These are phyloP conservation scores for Drosophila athabasca DNA, from an alignment of 1,140 invertebrate genomes.

Conservation along the genomic window DNA sequence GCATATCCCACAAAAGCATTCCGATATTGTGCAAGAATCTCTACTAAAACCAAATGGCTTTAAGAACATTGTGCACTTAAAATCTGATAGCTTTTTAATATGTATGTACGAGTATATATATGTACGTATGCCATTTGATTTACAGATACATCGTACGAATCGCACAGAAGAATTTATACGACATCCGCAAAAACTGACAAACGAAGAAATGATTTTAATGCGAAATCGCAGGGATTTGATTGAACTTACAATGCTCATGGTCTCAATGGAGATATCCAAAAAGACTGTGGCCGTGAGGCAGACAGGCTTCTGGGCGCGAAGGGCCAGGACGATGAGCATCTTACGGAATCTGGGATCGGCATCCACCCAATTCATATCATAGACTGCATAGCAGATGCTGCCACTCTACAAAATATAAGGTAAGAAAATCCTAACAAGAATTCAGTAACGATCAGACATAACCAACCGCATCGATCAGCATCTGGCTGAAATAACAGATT, in stretches of 20 bases:
- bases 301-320: slow-evolving; percentile 51
- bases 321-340: slow-evolving; percentile 52
- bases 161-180: slow-evolving; percentile 50
- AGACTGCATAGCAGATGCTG: slow-evolving; percentile 41
- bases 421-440: too few relatives aligned
- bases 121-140: not conserved
- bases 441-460: too few relatives aligned
- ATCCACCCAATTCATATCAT: slow-evolving; percentile 48
- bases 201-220: not conserved
- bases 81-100: too few relatives aligned
- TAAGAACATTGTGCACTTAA: too few relatives aligned
- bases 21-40: too few relatives aligned
- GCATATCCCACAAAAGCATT: too few relatives aligned
- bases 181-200: slow-evolving; percentile 41
- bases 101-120: too few relatives aligned
- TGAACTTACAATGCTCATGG: slow-evolving; percentile 46
- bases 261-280: slow-evolving; percentile 54
- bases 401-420: slow-evolving; percentile 36
- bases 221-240: accelerated
- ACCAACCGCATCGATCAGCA: slow-evolving; percentile 58
- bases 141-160: slow-evolving; percentile 57
- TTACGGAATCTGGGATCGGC: slow-evolving; percentile 47
- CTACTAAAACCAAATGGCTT: too few relatives aligned
- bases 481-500: slow-evolving; percentile 58
- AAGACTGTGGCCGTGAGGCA: slow-evolving; percentile 57